A percentile compares a stretch with the other conserved stretches of the same genome.
These are phyloP conservation scores for Prunella strophiata DNA, from an alignment of 2,797 vertebrate genomes.

Conservation along the genomic window DNA sequence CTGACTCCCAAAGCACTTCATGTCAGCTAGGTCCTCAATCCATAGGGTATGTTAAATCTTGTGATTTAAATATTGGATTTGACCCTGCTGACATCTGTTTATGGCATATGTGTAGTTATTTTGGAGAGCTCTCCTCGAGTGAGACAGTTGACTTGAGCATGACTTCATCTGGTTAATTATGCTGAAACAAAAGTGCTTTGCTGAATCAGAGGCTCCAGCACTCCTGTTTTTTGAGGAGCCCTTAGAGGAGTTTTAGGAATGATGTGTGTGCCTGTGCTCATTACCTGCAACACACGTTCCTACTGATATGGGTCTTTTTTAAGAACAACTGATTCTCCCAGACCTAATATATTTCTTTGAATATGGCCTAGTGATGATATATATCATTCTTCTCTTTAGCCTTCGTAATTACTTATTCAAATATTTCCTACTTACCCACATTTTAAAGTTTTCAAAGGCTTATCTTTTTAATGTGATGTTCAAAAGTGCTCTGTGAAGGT, in stretches of 20 bases:
- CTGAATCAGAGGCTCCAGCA: background rate
- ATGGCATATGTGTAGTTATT: background rate
- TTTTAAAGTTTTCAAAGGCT: constrained; percentile 71
- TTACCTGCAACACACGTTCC: background rate
- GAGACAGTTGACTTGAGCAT: background rate
- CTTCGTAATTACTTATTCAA: constrained; percentile 67
- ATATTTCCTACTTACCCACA: constrained; percentile 68
- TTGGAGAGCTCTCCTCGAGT: background rate
- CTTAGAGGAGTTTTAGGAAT: background rate
- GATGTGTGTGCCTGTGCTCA: background rate
- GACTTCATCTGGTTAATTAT: constrained; percentile 1
- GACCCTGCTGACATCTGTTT: background rate
- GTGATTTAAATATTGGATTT: background rate
- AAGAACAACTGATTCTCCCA: constrained; percentile 1
- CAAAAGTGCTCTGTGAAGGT: constrained; percentile 65
- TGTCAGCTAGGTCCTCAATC: background rate
- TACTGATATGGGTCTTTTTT: background rate
- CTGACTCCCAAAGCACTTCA: background rate
- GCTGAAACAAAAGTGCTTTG: background rate
- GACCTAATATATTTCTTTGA: constrained; percentile 19
- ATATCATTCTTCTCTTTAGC: constrained; percentile 39
- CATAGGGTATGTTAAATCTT: background rate
- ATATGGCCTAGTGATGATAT: constrained; percentile 15
- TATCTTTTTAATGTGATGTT: constrained; percentile 75
- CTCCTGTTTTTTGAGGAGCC: background rate